Evolutionary conservation across 2,888 invertebrate species (phyloP), one percentile per base, ranked within the genome.

Genomic region (Strigamia crassipes): DNA sequence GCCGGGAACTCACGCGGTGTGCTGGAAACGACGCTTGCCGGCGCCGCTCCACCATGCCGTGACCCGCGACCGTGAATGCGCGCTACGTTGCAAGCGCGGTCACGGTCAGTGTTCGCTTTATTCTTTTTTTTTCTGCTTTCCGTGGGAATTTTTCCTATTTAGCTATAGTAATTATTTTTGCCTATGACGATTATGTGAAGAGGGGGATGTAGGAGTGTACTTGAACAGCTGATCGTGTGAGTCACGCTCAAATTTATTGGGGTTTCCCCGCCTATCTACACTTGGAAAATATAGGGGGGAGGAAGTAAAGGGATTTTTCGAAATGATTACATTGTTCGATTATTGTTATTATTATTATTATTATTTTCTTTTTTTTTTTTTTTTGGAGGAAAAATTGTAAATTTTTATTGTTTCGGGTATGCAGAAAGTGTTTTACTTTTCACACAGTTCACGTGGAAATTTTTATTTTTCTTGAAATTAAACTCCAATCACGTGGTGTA

Each of bases 51-150:
- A 56, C 56, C 56, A 56, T 56, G 56, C 56, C 56, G 56, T 56
- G 56, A 56, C 56, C 56, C 56, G 56, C 56, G 56, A 56, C 56
- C 56, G 56, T 56, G 56, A 56, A 56, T 56, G 56, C 56, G 18
- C 18, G 56, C 56, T 46, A n/a, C 46, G 13, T n/a, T 3, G 46
- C 46, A 12, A 46, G 46, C 5, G 46, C 46, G 46, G 56, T 56
- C 56, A 56, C 56, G 56, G 56, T 56, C 56, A 56, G 18, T 18
- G 56, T 18, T 6, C n/a, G n/a, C 18, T 56, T 56, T 56, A 56
- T 56, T 56, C n/a, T 5, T 18, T 15, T n/a, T n/a, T 15, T 1
- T 21, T 56, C 18, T 21, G 4, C 42, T n/a, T 56, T n/a, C 15
- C 56, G 56, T 56, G 56, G 56, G 56, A 56, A 56, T 56, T 56